Percentiles rank a stretch among this genome's conserved stretches.
These are phyloP conservation scores for Frieseomelitta varia DNA, from an alignment of 1,140 invertebrate species.

Conservation along the genomic window DNA sequence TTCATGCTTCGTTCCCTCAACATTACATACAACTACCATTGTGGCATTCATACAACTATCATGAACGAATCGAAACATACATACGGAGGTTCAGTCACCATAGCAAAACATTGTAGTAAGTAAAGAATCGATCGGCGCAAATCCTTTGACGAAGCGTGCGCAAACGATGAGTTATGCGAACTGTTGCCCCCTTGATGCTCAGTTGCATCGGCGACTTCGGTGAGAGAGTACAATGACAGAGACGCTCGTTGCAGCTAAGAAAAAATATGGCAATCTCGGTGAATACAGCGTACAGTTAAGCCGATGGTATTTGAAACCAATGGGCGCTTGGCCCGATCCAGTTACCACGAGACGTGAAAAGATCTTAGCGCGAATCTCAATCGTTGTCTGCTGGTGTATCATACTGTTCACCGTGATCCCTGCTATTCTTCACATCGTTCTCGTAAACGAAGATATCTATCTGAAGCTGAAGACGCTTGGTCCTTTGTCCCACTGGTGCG, in stretches of 20 bases:
- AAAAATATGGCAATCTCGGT: neutral
- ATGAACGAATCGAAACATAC: neutral
- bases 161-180: neutral
- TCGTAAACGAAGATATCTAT: conserved; percentile 15
- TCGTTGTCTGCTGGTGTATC: neutral
- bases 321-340: conserved; percentile 48
- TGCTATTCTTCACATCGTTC: conserved; percentile 4
- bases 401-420: conserved; percentile 12
- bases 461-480: conserved; percentile 32
- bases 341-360: neutral
- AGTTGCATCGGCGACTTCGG: neutral
- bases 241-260: neutral
- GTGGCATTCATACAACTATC: too few species aligned
- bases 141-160: neutral
- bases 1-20: neutral
- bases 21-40: too few species aligned
- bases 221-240: neutral
- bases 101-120: neutral
- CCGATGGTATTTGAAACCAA: conserved; percentile 48
- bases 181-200: neutral
- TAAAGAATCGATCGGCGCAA: neutral
- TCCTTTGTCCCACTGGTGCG: conserved; percentile 40
- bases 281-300: conserved; percentile 41
- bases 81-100: neutral
- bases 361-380: neutral